These are phyloP conservation scores for Rhinoptilus africanus DNA, from an alignment of 2,113 vertebrate genomes.

Conservation along the genomic window DNA sequence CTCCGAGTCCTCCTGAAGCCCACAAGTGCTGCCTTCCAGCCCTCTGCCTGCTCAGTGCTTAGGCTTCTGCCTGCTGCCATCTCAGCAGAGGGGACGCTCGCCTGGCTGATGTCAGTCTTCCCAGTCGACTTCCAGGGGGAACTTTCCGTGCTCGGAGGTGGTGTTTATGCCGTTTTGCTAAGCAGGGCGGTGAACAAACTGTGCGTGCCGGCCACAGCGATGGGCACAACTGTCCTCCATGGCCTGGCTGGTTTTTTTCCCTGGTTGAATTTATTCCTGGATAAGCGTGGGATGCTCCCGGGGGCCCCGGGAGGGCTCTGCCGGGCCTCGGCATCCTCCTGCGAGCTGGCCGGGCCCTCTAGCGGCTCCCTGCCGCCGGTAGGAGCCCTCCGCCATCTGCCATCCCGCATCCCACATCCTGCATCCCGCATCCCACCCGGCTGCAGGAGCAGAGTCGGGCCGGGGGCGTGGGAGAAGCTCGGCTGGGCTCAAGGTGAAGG, in stretches of 20 bases:
- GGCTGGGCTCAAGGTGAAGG: no score
- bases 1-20: background rate
- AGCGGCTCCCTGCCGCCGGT: background rate
- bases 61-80: background rate
- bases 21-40: background rate
- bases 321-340: background rate
- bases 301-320: no score
- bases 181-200: background rate
- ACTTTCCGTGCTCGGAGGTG: rapidly evolving
- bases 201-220: rapidly evolving
- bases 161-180: background rate
- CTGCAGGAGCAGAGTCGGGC: background rate
- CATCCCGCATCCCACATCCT: background rate
- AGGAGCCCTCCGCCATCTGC: background rate
- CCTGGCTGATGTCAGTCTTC: background rate
- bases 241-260: background rate
- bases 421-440: background rate
- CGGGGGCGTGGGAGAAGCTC: rapidly evolving
- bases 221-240: background rate
- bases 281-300: background rate
- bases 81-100: rapidly evolving
- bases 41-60: background rate
- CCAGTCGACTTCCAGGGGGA: background rate
- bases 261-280: background rate
- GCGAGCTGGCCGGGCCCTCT: background rate